Conservation (phyloP, 2,797 vertebrate genomes). For the Platyrinchus mystaceus region DNA sequence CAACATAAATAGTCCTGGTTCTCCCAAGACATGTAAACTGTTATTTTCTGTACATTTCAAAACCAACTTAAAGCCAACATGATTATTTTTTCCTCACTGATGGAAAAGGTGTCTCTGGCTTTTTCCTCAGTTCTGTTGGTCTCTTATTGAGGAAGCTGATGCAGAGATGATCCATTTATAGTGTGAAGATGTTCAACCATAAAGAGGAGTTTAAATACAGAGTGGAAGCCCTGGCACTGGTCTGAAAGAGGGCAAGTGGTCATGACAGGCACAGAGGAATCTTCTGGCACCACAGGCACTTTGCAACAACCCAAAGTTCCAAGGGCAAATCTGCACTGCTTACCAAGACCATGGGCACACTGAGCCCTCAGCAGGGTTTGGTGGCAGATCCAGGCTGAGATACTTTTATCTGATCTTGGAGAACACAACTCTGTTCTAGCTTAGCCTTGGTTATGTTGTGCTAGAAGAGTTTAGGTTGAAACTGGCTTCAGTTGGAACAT, state of each 20-base stretch:
- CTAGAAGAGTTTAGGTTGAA: neutral
- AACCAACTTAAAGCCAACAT: neutral
- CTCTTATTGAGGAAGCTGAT: neutral
- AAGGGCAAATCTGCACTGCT: neutral
- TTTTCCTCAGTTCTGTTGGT: neutral
- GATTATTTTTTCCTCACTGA: neutral
- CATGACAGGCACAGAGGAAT: neutral
- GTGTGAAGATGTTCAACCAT: neutral
- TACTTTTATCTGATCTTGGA: neutral
- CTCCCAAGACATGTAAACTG: constrained; percentile 1
- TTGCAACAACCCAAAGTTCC: fast-evolving
- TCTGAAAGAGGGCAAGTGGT: neutral
- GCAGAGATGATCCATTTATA: neutral
- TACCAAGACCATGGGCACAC: neutral
- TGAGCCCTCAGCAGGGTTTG: neutral
- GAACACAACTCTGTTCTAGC: neutral
- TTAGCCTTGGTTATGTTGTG: neutral
- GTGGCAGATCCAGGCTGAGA: neutral
- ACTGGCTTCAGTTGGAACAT: neutral
- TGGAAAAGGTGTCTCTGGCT: neutral
- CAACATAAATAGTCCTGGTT: neutral
- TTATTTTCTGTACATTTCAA: constrained; percentile 16
- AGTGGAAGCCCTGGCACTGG: neutral
- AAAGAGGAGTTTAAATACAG: neutral
- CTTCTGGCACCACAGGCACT: neutral